Evolutionary conservation across 1,140 invertebrate species (phyloP), one percentile per base, ranked within the genome.

Genomic region (Rhyacophila brunnea): DNA sequence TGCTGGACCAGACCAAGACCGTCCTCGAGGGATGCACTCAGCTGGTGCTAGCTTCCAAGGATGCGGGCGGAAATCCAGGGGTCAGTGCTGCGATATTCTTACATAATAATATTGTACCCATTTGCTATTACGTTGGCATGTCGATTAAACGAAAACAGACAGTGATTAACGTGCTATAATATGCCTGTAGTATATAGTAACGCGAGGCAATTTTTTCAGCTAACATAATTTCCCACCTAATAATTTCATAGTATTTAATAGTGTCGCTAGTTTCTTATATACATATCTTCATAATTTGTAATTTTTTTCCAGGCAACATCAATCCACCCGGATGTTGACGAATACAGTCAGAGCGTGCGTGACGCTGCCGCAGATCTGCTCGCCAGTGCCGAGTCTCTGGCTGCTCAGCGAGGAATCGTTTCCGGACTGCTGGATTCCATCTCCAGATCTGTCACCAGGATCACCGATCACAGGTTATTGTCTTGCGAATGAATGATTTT

Each of bases 1-100:
- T 98, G 14, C 77, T 99, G 13, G 92, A 98, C 71, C 93, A 97
- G 73, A 88, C 92, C 0, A 95, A 97, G 72, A 97, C 96, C 0
- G 93, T 98, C 11, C 85, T 91, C 0, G 96, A 99, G 78, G 91
- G 92, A 9, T 85, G 90, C 7, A 74, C 93, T 7, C 92, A 96
- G 68, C 77, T 98, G 34, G 80, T 98, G 40, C 89, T 88, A 63
- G 85, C 90, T 0, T 87, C 90, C 4, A 96, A 95, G 72, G 92
- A 97, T 69, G 85, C 87, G 6, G 94, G 89, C 1, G 95, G 95
- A n/a, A 98, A 97, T 83, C 89, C 93, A 0, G 89, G 90, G 67
- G 86, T 85, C 68, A 66, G 54, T 15, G 15, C 11, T 40, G 5
- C 38, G 3, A 40, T n/a, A n/a, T n/a, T n/a, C n/a, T n/a, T n/a